Base-by-base conservation (phyloP, 2,888 invertebrate genomes). In the Zhuqinia jingwanae region DNA sequence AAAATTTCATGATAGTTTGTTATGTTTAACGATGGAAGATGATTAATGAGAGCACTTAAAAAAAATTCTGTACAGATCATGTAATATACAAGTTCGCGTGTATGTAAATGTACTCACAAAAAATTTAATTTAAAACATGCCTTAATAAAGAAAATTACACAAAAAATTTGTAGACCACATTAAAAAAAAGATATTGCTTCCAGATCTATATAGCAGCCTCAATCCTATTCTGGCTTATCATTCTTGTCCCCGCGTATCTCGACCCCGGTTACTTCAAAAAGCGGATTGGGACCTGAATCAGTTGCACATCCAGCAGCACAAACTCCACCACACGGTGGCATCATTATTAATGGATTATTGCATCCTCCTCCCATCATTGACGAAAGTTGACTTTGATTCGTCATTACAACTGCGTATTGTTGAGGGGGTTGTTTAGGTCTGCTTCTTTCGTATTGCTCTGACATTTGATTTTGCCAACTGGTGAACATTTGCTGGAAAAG, bases 381-480 rank as follows among this genome's bases (percentile, higher is more conserved):
- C 42, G 36, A 36, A 6, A 20, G 22, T 11, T 77, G 47, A 36
- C 76, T 60, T 22, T 78, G 78, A 42, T 85, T 85, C 30, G 27
- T 30, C 47, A 68, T 65, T 13, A 78, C 73, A 22, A 85, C 36
- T 0, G 70, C 85, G 36, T 73, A 85, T 77, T 84, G 81, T 17
- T 22, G 60, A 8, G 68, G 78, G 22, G 63, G 77, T 20, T 27
- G 65, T 42, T 42, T 36, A 0, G 78, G 63, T 17, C 76, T 11
- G 15, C 50, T 65, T 20, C 78, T 58, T 42, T 58, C 70, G 13
- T 65, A 73, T 22, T 73, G 73, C 20, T 85, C 73, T 2, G 42
- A n/a, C 84, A 84, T 84, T 70, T 84, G 84, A 58, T 53, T 78
- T 25, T 84, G 84, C 84, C 84, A 84, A 17, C 50, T 84, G 42